A percentile compares a stretch with the other conserved stretches of the same genome.
These are phyloP conservation scores for Meriones unguiculatus DNA, from an alignment of 2,113 vertebrate species.

Conservation along the genomic window DNA sequence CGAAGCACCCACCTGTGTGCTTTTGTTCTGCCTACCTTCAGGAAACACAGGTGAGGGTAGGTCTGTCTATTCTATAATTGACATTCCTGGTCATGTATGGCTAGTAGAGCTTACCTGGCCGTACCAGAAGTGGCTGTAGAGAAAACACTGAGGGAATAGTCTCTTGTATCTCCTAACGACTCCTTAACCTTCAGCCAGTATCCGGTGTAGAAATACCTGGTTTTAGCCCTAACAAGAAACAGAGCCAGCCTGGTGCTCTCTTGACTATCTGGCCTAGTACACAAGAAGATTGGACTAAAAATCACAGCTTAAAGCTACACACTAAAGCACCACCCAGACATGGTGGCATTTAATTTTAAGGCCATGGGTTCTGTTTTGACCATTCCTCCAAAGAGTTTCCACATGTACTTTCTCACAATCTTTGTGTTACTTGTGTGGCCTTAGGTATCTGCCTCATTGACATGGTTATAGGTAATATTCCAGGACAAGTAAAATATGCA, in stretches of 20 bases:
- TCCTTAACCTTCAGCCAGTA: not conserved
- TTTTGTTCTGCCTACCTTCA: not conserved
- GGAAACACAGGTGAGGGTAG: not conserved
- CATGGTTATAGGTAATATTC: not conserved
- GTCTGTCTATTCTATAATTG: not conserved
- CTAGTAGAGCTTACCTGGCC: not conserved
- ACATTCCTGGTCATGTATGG: not conserved
- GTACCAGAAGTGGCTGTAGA: not conserved
- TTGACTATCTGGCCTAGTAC: slow-evolving; percentile 38
- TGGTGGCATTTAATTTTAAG: slow-evolving; percentile 27
- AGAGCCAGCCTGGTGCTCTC: not conserved
- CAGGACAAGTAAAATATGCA: slow-evolving; percentile 40
- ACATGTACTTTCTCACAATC: not conserved
- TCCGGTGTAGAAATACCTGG: not conserved
- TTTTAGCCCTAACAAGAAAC: slow-evolving; percentile 52
- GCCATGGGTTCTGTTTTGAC: not conserved
- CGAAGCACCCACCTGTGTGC: not conserved
- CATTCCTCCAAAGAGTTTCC: not conserved
- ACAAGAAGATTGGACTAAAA: slow-evolving; percentile 11
- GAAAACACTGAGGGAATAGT: slow-evolving; percentile 31
- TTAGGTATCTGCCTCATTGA: slow-evolving; percentile 31
- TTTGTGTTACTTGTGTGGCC: not conserved
- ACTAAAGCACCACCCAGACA: not conserved
- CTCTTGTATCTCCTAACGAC: not conserved
- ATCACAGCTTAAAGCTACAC: slow-evolving; percentile 14